A percentile compares a stretch with the other conserved stretches of the same genome.
phyloP scores from a whole-genome alignment of 2,113 vertebrate genomes.

The Myotis lucifugus region DNA sequence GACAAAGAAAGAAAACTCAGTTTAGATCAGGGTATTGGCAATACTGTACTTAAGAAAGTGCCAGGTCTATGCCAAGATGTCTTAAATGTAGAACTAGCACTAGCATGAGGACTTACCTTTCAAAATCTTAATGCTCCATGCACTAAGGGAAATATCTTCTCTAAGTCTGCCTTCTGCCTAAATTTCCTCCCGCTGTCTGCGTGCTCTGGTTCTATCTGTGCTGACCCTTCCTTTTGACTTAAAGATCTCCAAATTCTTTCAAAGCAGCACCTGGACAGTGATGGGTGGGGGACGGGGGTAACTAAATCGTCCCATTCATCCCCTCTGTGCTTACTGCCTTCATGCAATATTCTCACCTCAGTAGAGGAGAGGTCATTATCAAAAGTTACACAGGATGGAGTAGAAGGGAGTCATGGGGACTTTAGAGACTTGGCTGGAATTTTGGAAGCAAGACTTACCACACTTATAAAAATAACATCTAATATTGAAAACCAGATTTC shows the following conservation, averaged over 20 bases:
- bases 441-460: not conserved
- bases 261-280: not conserved
- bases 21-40: not conserved
- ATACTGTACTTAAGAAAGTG: not conserved
- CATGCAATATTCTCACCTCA: not conserved
- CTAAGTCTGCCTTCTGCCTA: not conserved
- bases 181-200: fast-evolving
- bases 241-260: not conserved
- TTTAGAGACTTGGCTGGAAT: not conserved
- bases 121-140: not conserved
- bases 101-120: not conserved
- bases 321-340: not conserved
- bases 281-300: not conserved
- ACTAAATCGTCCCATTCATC: not conserved
- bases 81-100: not conserved
- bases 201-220: not conserved
- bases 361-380: too few relatives aligned
- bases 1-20: not conserved
- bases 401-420: not conserved
- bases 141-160: not conserved
- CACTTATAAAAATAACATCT: not conserved
- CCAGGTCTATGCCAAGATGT: not conserved
- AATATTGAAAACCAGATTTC: not conserved
- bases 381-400: not conserved
- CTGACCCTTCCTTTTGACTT: not conserved